Conservation (phyloP, 1,140 invertebrate species). For the Drosophila ficusphila region DNA sequence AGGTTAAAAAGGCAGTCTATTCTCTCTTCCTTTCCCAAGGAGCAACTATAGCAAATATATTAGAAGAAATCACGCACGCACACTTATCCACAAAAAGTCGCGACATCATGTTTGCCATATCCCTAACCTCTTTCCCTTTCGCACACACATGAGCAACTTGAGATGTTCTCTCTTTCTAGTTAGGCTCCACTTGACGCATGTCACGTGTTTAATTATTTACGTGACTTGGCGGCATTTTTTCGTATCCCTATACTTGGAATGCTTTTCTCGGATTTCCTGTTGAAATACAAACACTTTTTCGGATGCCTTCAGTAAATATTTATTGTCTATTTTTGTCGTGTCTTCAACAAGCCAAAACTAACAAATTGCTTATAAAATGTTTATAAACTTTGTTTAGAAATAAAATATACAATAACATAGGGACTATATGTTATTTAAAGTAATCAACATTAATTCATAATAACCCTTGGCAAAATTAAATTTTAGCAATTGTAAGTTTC, state of each 20-base stretch:
- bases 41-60: conserved; percentile 25
- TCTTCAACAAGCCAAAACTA: too few species aligned
- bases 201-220: conserved; percentile 79
- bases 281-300: conserved; percentile 5
- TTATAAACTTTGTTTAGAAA: too few species aligned
- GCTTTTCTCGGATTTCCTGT: conserved; percentile 10
- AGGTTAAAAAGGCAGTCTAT: conserved; percentile 1
- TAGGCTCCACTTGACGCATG: conserved; percentile 57
- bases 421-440: too few species aligned
- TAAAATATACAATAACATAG: too few species aligned
- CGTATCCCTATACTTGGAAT: conserved; percentile 2
- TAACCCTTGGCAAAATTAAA: too few species aligned
- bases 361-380: too few species aligned
- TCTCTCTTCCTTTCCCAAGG: conserved; percentile 5
- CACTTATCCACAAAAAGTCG: conserved; percentile 46
- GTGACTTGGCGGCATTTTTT: conserved; percentile 69
- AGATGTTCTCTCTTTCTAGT: conserved; percentile 9
- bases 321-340: conserved; percentile 43
- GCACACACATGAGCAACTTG: conserved; percentile 1
- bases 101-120: conserved; percentile 33
- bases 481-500: too few species aligned
- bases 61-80: conserved; percentile 44
- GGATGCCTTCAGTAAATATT: conserved; percentile 46
- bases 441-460: too few species aligned
- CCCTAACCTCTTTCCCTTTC: background rate